Percentiles rank a stretch among this genome's conserved stretches.
phyloP scores from a whole-genome alignment of 2,888 invertebrate species.

The Deilephila elpenor region DNA sequence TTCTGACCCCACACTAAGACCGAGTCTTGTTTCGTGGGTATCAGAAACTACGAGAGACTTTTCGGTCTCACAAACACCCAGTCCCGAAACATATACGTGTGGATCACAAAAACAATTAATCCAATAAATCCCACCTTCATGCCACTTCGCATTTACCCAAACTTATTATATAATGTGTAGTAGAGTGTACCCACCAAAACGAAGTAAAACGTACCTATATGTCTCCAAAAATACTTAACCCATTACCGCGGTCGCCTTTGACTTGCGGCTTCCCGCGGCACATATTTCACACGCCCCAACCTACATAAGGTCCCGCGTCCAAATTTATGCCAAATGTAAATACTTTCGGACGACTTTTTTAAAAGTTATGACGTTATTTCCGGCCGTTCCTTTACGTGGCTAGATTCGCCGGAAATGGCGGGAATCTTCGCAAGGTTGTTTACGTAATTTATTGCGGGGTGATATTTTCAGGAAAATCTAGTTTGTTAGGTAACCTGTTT shows the following conservation, averaged over 20 bases:
- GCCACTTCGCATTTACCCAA: too few relatives aligned
- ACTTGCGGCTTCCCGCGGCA: conserved; percentile 39
- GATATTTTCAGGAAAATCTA: not conserved
- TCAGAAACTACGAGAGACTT: too few relatives aligned
- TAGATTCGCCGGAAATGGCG: conserved; percentile 33
- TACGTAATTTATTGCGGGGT: conserved; percentile 25
- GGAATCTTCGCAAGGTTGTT: conserved; percentile 10
- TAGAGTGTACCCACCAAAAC: too few relatives aligned
- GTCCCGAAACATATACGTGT: too few relatives aligned
- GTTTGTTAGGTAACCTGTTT: not conserved
- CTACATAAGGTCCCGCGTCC: conserved; percentile 48
- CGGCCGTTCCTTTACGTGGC: conserved; percentile 32
- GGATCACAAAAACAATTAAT: too few relatives aligned
- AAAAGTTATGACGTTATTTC: conserved; percentile 53
- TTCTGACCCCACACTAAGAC: too few relatives aligned
- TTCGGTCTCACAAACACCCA: too few relatives aligned
- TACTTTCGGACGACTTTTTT: conserved; percentile 49
- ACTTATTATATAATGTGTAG: too few relatives aligned
- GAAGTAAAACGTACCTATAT: too few relatives aligned
- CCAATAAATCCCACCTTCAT: too few relatives aligned
- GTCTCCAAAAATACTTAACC: not conserved
- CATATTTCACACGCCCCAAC: conserved; percentile 51
- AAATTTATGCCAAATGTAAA: conserved; percentile 53
- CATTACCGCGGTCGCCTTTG: conserved; percentile 36
- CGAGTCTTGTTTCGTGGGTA: too few relatives aligned